Evolutionary conservation across 2,888 invertebrate genomes (phyloP).

Genomic region (Trichogramma evanescens): DNA sequence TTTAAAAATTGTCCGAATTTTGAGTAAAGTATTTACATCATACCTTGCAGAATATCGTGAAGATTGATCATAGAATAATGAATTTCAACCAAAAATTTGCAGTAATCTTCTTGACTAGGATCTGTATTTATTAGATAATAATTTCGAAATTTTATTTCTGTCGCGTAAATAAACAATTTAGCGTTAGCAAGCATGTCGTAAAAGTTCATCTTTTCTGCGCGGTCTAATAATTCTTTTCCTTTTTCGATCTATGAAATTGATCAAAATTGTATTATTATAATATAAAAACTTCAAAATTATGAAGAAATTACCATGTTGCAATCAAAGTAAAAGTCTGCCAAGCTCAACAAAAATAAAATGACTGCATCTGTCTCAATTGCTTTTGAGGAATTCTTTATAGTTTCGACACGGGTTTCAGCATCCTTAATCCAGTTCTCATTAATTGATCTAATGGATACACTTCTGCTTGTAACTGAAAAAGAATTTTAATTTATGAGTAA

Average conservation of each 20-base stretch:
- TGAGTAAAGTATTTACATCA: background rate
- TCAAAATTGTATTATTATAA: background rate
- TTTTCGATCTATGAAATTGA: constrained; percentile 25
- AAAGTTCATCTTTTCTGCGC: constrained; percentile 23
- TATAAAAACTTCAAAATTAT: background rate
- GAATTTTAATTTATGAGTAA: background rate
- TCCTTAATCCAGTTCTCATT: constrained; percentile 32
- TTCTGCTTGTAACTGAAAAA: constrained; percentile 33
- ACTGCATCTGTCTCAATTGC: constrained; percentile 22
- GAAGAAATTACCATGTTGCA: constrained; percentile 29
- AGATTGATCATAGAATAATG: constrained; percentile 33
- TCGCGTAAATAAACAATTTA: constrained; percentile 28
- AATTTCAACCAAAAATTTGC: constrained; percentile 29
- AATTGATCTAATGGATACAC: constrained; percentile 33
- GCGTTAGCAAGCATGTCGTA: constrained; percentile 23
- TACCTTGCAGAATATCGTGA: constrained; percentile 21
- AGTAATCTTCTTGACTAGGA: constrained; percentile 31
- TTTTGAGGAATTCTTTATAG: constrained; percentile 24
- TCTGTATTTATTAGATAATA: constrained; percentile 26
- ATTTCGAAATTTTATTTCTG: constrained; percentile 32
- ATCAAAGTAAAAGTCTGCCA: constrained; percentile 39
- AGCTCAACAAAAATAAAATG: constrained; percentile 34
- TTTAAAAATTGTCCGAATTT: background rate
- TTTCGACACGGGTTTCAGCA: constrained; percentile 24
- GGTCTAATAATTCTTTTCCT: constrained; percentile 30